Conservation (phyloP, 2,888 invertebrate species). For the Trileptium ribeirensis region DNA sequence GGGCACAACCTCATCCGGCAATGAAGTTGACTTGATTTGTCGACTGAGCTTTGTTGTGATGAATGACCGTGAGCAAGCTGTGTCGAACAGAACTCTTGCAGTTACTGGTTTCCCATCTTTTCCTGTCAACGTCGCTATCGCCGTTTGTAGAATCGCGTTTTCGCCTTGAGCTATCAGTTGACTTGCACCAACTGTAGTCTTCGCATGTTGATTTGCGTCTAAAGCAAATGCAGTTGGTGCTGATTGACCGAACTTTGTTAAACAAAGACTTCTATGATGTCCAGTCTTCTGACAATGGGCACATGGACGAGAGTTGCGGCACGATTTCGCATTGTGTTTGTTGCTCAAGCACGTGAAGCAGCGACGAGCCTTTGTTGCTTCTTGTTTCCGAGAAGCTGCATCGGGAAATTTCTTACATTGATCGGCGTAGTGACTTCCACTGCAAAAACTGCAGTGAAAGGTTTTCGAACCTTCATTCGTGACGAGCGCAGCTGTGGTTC, state of each 20-base stretch:
- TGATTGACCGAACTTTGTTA: neutral
- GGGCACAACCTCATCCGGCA: neutral
- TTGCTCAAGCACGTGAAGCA: neutral
- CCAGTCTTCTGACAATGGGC: neutral
- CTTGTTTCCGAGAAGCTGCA: neutral
- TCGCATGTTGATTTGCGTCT: too few relatives aligned
- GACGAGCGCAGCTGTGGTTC: neutral
- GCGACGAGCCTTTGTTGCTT: neutral
- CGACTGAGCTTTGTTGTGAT: neutral
- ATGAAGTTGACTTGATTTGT: neutral
- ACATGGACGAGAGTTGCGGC: neutral
- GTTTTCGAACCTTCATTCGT: neutral
- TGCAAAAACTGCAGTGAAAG: neutral
- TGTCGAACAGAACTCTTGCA: neutral
- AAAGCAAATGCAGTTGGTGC: neutral
- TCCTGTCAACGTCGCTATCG: neutral
- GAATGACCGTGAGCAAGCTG: neutral
- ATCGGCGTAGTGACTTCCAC: neutral
- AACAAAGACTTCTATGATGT: slow-evolving; percentile 1
- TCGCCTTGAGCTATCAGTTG: neutral
- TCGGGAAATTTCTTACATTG: neutral
- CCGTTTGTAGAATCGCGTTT: neutral
- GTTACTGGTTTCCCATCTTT: neutral
- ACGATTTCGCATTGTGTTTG: neutral
- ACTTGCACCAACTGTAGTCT: too few relatives aligned